Conservation (phyloP, 1,140 invertebrate species). For the Teleogryllus occipitalis region DNA sequence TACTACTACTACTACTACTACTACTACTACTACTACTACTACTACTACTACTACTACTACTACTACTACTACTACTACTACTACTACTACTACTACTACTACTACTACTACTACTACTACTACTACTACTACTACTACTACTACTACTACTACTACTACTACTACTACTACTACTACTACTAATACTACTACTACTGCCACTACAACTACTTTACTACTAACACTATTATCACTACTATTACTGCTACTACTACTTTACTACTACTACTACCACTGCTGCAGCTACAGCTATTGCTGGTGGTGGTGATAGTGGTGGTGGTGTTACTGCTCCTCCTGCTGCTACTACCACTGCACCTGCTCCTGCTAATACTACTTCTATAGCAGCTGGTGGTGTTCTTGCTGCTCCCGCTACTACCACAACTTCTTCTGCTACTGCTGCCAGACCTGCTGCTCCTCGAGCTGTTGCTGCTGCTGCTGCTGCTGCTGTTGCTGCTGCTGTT, state of each 20-base stretch:
- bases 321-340: neutral
- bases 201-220: too few species aligned
- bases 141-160: too few species aligned
- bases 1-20: too few species aligned
- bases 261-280: neutral
- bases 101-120: too few species aligned
- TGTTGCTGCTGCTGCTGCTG: neutral
- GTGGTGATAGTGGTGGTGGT: neutral
- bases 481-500: neutral
- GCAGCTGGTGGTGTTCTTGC: neutral
- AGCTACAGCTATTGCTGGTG: neutral
- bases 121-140: too few species aligned
- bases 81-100: too few species aligned
- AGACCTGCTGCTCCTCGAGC: neutral
- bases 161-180: too few species aligned
- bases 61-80: too few species aligned
- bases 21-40: too few species aligned
- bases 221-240: too few species aligned
- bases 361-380: neutral
- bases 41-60: too few species aligned
- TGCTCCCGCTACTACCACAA: neutral
- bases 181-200: too few species aligned
- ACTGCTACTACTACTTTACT: neutral
- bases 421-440: neutral
- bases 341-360: neutral